Evolutionary conservation across 2,888 invertebrate species (phyloP), one percentile per base, ranked within the genome.

Genomic region (Ichneumoninae sp.): DNA sequence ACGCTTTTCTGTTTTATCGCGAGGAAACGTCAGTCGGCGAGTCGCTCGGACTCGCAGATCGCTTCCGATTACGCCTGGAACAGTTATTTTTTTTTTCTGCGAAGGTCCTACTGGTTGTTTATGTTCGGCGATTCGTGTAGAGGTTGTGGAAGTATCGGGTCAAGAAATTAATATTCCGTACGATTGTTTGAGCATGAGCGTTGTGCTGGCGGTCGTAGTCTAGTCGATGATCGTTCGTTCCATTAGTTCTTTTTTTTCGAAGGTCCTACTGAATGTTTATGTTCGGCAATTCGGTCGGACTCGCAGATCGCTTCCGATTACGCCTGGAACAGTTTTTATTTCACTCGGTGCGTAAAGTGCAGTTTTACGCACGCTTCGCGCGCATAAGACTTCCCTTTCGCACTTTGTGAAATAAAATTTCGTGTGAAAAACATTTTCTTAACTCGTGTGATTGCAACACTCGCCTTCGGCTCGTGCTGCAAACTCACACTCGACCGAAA

Each of bases 141-240:
- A 60, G 30, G 30, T 26, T 13, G 26, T 3, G 26, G 26, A 60
- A 60, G 33, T 63, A n/a, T 33, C 33, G 10, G 63, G 63, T 63
- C 33, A 63, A 33, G 63, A 63, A 63, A 63, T 33, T 26, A 63
- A 63, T 63, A 63, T 1, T 7, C 4, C 57, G 57, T 13, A 26
- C 6, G 30, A 63, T 63, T 63, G 63, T 63, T 63, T 33, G 63
- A 16, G 26, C 30, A 63, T 71, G 30, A 40, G 60, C 26, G 47
- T 8, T 13, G 50, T 7, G 1, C 26, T 70, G 68, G 54, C 26
- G 19, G 69, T 6, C 63, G 81, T 83, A 85, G 86, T 86, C 83
- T 78, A 86, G 79, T 83, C 76, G 79, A 80, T 66, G 79, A 82
- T 83, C 70, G 83, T 82, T 70, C 81, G 80, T 81, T 86, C 85